A percentile compares a stretch with the other conserved stretches of the same genome.
These are phyloP conservation scores for Rhynchopsitta pachyrhyncha DNA, from an alignment of 2,113 vertebrate genomes.

Conservation along the genomic window DNA sequence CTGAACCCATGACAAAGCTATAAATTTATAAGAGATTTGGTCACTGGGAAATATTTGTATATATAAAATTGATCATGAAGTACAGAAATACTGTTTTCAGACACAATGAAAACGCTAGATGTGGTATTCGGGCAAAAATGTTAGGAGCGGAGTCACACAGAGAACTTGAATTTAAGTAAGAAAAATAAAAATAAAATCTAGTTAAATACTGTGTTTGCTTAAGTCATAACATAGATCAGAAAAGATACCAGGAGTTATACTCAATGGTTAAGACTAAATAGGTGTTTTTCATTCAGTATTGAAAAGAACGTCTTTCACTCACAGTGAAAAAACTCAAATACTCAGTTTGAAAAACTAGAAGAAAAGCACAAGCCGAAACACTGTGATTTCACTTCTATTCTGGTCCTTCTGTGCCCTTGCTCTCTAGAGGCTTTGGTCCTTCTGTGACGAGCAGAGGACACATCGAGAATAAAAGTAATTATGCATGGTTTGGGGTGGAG, in stretches of 20 bases:
- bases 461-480: not conserved
- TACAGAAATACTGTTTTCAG: not conserved
- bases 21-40: not conserved
- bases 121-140: not conserved
- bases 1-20: too few species aligned
- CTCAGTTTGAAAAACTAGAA: not conserved
- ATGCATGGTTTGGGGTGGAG: not conserved
- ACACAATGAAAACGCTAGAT: not conserved
- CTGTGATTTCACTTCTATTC: not conserved
- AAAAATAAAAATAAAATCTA: not conserved
- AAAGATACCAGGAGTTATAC: not conserved
- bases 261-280: not conserved
- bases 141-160: fast-evolving
- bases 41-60: not conserved
- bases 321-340: not conserved
- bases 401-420: not conserved
- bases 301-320: not conserved
- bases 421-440: not conserved
- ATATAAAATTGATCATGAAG: not conserved
- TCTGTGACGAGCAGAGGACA: not conserved
- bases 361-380: not conserved
- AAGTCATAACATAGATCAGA: not conserved
- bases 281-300: not conserved
- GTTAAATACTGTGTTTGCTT: not conserved
- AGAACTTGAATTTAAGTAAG: not conserved